Conservation (phyloP, 2,113 vertebrate genomes). For the Pelvicachromis taeniatus region DNA sequence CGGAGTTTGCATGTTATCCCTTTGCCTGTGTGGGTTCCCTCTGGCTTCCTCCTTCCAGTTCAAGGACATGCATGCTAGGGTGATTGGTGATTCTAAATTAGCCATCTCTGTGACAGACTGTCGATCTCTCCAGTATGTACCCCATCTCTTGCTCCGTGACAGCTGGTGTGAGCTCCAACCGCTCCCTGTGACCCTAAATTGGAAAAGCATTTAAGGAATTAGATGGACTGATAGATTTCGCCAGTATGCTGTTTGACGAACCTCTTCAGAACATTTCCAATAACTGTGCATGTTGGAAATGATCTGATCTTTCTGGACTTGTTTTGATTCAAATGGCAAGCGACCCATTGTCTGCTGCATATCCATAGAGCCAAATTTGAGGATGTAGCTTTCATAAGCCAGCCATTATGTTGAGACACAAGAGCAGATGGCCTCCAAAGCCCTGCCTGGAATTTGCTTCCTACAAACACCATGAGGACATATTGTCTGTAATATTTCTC, state of each 20-base stretch:
- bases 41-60: background rate
- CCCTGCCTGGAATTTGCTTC: conserved; percentile 7
- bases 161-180: background rate
- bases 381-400: conserved; percentile 39
- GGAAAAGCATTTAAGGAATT: background rate
- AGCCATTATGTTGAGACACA: conserved; percentile 45
- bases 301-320: conserved; percentile 9
- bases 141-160: background rate
- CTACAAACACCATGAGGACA: conserved; percentile 26
- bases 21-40: background rate
- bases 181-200: background rate
- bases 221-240: background rate
- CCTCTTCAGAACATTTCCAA: conserved; percentile 28
- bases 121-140: background rate
- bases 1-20: background rate
- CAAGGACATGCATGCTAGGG: background rate
- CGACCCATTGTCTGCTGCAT: conserved; percentile 31
- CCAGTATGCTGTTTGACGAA: conserved; percentile 30
- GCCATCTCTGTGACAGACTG: background rate
- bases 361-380: conserved; percentile 37
- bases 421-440: conserved; percentile 56
- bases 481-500: conserved; percentile 47
- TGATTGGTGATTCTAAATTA: background rate
- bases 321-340: conserved; percentile 47
- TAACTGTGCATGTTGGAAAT: background rate